phyloP scores from a whole-genome alignment of 2,113 vertebrate genomes.

The Chlorocebus sabaeus region DNA sequence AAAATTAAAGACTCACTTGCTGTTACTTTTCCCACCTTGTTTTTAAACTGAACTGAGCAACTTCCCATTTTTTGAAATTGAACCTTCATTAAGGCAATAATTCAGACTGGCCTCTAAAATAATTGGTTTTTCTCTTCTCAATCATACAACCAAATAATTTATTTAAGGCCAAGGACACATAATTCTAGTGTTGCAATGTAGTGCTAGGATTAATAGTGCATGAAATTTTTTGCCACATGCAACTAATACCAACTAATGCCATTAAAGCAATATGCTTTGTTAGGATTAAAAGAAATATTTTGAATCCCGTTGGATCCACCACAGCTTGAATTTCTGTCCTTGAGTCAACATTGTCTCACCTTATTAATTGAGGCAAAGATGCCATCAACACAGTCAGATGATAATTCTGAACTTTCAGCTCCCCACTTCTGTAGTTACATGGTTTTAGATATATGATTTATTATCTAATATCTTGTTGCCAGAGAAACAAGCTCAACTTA shows the following conservation, averaged over 20 bases:
- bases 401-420: neutral
- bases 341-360: neutral
- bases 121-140: conserved; percentile 17
- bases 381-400: neutral
- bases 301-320: neutral
- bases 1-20: conserved; percentile 7
- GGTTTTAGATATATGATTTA: neutral
- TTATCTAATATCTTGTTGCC: neutral
- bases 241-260: conserved; percentile 41
- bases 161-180: neutral
- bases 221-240: conserved; percentile 49
- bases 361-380: neutral
- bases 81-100: neutral
- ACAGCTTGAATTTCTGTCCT: conserved; percentile 12
- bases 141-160: neutral
- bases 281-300: conserved; percentile 27
- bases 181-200: neutral
- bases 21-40: neutral
- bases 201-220: neutral
- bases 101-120: conserved; percentile 12
- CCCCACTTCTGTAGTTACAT: neutral
- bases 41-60: neutral
- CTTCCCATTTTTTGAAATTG: neutral
- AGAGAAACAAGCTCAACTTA: neutral
- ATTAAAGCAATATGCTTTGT: conserved; percentile 1